A percentile compares a stretch with the other conserved stretches of the same genome.
These are phyloP conservation scores for Corythoichthys haematopterus DNA, from an alignment of 2,113 vertebrate genomes.

Conservation along the genomic window DNA sequence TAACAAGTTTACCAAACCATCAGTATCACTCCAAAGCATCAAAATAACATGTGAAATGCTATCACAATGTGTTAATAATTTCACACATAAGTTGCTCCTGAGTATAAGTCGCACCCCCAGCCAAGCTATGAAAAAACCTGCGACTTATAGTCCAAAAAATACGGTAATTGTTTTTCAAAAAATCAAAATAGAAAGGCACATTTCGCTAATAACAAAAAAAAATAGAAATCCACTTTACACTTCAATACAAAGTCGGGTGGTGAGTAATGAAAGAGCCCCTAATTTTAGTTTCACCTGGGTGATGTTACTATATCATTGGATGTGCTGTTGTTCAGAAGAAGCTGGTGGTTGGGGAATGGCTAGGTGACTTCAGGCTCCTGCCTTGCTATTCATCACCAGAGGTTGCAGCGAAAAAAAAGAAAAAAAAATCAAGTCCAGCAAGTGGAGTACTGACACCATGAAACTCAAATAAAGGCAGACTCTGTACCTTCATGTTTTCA, in stretches of 20 bases:
- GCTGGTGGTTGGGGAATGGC: constrained; percentile 5
- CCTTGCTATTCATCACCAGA: constrained; percentile 70
- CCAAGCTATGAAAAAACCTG: too few species aligned
- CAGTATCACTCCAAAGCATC: too few species aligned
- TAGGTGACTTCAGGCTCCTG: constrained; percentile 57
- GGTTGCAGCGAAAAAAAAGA: constrained; percentile 68
- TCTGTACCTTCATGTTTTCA: constrained; percentile 44
- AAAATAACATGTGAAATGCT: too few species aligned
- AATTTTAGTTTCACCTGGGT: not conserved
- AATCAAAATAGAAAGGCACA: too few species aligned
- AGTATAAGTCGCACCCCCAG: too few species aligned
- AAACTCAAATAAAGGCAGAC: constrained; percentile 78
- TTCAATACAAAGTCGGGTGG: not conserved
- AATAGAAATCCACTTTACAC: not conserved
- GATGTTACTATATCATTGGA: constrained; percentile 40
- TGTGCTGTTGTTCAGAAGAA: constrained; percentile 51
- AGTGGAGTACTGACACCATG: constrained; percentile 45
- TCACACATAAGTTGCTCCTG: too few species aligned
- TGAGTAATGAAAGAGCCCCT: not conserved
- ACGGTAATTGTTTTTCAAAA: too few species aligned
- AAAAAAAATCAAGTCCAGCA: constrained; percentile 26
- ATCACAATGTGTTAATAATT: too few species aligned
- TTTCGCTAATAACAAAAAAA: not conserved
- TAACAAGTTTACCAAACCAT: too few species aligned
- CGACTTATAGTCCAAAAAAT: too few species aligned